phyloP scores from a whole-genome alignment of 1,140 invertebrate genomes.

The Teleogryllus occipitalis region DNA sequence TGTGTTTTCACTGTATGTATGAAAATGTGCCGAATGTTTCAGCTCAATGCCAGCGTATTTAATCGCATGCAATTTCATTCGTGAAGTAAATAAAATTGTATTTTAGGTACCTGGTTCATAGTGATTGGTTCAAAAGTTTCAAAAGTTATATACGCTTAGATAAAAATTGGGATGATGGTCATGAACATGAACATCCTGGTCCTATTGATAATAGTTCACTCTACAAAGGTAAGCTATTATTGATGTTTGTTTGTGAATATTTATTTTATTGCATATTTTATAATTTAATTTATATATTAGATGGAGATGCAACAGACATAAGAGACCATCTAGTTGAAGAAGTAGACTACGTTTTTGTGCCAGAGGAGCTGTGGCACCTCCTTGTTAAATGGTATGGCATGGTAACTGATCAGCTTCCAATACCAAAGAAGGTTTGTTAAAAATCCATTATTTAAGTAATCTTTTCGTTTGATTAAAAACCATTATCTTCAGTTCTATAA shows the following conservation, averaged over 20 bases:
- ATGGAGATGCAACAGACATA: neutral
- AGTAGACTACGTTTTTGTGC: neutral
- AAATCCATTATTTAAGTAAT: no score
- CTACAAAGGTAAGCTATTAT: neutral
- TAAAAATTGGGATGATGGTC: neutral
- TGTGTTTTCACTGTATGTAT: no score
- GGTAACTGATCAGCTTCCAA: neutral
- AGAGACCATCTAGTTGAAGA: neutral
- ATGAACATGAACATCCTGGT: neutral
- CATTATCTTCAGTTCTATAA: no score
- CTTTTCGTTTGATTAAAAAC: no score
- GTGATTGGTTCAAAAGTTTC: neutral
- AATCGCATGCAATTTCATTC: no score
- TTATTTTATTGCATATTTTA: neutral
- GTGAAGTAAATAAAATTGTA: neutral
- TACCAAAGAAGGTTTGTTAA: neutral
- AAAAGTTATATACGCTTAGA: neutral
- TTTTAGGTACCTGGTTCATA: neutral
- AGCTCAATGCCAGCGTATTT: no score
- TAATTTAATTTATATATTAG: neutral
- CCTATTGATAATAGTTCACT: neutral
- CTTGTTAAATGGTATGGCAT: neutral
- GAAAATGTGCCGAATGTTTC: no score
- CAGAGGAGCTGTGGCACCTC: neutral
- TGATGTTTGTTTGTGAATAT: no score